phyloP scores from a whole-genome alignment of 92 coral and sea anemone genomes.

The Isaurus tuberculatus region DNA sequence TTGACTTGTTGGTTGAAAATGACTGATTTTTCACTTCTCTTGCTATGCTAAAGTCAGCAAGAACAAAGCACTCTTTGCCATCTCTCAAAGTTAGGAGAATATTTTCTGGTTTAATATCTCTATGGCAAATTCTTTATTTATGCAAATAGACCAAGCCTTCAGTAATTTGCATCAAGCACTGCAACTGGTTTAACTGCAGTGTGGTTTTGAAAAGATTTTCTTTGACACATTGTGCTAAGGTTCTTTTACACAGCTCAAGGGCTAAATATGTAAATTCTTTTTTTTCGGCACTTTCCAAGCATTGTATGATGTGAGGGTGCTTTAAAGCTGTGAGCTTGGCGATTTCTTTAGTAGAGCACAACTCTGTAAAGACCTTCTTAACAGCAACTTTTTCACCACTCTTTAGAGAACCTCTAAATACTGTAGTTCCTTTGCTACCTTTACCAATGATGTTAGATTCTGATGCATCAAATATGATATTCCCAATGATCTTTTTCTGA shows the following conservation, averaged over 20 bases:
- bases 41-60: conserved; percentile 38
- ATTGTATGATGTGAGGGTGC: conserved; percentile 14
- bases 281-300: background rate
- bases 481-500: background rate
- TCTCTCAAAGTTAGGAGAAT: conserved; percentile 16
- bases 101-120: conserved; percentile 39
- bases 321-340: background rate
- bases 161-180: conserved; percentile 19
- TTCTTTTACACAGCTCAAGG: conserved; percentile 20
- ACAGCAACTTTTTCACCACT: conserved; percentile 17
- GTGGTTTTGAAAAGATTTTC: conserved; percentile 16
- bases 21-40: conserved; percentile 1
- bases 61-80: background rate
- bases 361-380: background rate
- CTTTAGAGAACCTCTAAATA: conserved; percentile 2
- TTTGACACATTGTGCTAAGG: conserved; percentile 20
- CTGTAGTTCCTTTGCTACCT: conserved; percentile 36
- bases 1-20: conserved; percentile 20
- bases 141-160: conserved; percentile 15
- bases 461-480: conserved; percentile 24
- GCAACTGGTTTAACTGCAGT: background rate
- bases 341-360: conserved; percentile 7
- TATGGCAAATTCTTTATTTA: background rate
- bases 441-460: background rate
- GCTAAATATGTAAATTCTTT: conserved; percentile 24